Conservation (phyloP, 2,113 vertebrate genomes). For the Xiphophorus couchianus region DNA sequence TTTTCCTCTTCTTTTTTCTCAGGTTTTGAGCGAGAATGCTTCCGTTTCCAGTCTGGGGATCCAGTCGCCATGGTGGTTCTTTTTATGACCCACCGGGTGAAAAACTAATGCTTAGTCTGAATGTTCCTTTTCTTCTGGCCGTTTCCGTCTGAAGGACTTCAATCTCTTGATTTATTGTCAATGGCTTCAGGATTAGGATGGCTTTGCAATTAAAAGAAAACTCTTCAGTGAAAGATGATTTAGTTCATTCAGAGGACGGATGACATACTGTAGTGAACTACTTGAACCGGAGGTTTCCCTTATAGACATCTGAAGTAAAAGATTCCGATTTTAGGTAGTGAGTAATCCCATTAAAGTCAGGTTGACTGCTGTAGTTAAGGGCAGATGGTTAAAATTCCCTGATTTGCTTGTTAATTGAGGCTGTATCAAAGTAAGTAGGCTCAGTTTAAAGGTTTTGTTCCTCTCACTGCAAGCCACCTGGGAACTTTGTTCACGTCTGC, state of each 20-base stretch:
- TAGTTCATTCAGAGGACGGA: conserved; percentile 17
- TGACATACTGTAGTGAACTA: background rate
- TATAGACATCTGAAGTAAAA: background rate
- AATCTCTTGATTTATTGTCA: conserved; percentile 43
- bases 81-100: conserved; percentile 7
- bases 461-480: conserved; percentile 10
- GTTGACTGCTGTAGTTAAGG: background rate
- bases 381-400: background rate
- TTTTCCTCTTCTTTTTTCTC: background rate
- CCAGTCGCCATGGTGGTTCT: background rate
- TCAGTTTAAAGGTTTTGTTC: conserved; percentile 29
- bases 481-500: conserved; percentile 15
- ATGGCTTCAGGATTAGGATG: conserved; percentile 38
- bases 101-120: background rate
- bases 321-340: background rate
- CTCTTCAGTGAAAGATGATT: conserved; percentile 48
- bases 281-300: conserved; percentile 1
- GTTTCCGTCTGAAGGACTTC: conserved; percentile 28
- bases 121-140: background rate
- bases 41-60: background rate
- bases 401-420: conserved; percentile 10
- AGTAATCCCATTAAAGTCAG: background rate
- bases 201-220: conserved; percentile 51
- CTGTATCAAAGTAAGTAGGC: conserved; percentile 21
- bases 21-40: background rate